Conservation (phyloP, 2,888 invertebrate species). For the Ornithoptera priamus region DNA sequence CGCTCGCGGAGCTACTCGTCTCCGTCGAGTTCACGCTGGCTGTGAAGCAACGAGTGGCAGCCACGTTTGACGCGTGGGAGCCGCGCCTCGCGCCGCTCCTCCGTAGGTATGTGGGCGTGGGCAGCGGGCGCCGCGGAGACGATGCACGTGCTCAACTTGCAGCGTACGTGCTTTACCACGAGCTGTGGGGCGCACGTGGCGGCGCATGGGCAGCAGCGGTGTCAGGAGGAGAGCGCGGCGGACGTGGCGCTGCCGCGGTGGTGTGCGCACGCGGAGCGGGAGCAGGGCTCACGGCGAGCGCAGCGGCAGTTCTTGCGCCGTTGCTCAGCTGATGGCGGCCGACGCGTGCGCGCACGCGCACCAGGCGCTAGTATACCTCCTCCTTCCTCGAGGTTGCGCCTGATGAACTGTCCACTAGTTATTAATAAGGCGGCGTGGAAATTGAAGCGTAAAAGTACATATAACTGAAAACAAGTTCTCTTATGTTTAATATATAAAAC, state of each 20-base stretch:
- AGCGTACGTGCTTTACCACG: conserved; percentile 80
- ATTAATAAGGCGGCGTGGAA: too few species aligned
- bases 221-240: conserved; percentile 42
- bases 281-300: neutral
- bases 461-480: too few species aligned
- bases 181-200: conserved; percentile 69
- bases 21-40: conserved; percentile 82
- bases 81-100: conserved; percentile 62
- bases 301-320: conserved; percentile 16
- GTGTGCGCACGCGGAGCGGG: neutral
- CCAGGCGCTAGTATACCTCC: neutral
- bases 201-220: conserved; percentile 38
- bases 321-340: conserved; percentile 27
- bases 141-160: conserved; percentile 67
- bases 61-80: conserved; percentile 80
- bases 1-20: conserved; percentile 68
- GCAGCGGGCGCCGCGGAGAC: conserved; percentile 46
- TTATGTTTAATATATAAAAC: too few species aligned
- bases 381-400: neutral
- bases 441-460: too few species aligned
- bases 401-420: too few species aligned
- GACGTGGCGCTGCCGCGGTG: neutral
- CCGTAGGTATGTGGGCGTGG: conserved; percentile 72
- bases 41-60: conserved; percentile 79
- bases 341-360: conserved; percentile 21